phyloP scores from a whole-genome alignment of 2,888 invertebrate genomes.

The Drosophila stalkeri region DNA sequence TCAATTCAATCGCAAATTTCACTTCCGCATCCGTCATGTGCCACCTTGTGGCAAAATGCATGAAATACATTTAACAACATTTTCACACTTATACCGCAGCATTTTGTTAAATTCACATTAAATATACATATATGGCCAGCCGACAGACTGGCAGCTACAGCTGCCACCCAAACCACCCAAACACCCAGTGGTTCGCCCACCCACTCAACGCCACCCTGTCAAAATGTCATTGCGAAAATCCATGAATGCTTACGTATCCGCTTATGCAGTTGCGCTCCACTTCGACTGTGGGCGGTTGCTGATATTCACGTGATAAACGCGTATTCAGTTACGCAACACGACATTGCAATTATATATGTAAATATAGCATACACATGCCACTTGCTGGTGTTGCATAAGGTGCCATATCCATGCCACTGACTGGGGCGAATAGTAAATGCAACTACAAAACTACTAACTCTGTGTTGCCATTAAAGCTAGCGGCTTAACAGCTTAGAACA shows the following conservation, averaged over 20 bases:
- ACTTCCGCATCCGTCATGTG: slow-evolving; percentile 71
- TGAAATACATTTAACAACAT: slow-evolving; percentile 51
- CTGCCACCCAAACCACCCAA: not conserved
- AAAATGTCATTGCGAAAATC: slow-evolving; percentile 62
- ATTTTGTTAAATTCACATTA: slow-evolving; percentile 75
- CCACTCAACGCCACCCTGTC: slow-evolving; percentile 39
- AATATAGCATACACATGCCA: slow-evolving; percentile 36
- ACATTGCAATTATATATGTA: slow-evolving; percentile 70
- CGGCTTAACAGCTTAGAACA: slow-evolving; percentile 7
- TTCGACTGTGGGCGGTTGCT: not conserved
- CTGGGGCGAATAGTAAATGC: slow-evolving; percentile 2
- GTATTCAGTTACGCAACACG: slow-evolving; percentile 57
- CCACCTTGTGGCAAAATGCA: slow-evolving; percentile 33
- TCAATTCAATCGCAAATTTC: slow-evolving; percentile 77
- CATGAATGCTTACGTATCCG: slow-evolving; percentile 56
- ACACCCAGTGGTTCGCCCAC: not conserved
- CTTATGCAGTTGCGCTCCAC: slow-evolving; percentile 22
- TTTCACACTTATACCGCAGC: slow-evolving; percentile 74
- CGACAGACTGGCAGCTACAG: slow-evolving; percentile 10
- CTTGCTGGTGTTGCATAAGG: slow-evolving; percentile 15
- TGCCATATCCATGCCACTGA: not conserved
- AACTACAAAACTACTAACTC: not conserved
- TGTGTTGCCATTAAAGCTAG: not conserved
- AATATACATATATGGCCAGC: slow-evolving; percentile 54
- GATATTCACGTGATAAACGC: slow-evolving; percentile 45